A percentile compares a stretch with the other conserved stretches of the same genome.
Evolutionary conservation across 2,797 vertebrate species (phyloP).

Genomic region (Enteromius trimaculatus): DNA sequence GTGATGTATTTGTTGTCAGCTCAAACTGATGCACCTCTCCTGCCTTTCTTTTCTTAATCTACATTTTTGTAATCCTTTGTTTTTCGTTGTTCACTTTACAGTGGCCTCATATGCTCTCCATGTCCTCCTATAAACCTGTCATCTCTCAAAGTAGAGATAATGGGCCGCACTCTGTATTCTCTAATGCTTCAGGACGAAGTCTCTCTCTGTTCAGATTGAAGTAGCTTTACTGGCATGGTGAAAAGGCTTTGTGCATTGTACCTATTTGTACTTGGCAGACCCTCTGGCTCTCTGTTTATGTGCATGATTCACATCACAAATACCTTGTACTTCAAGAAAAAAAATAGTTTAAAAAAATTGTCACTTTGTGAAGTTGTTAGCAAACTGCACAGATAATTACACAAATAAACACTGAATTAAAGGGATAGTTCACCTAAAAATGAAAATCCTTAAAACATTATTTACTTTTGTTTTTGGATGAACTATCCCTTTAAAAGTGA

Average conservation of each 20-base stretch:
- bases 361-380: neutral
- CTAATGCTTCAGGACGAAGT: conserved; percentile 39
- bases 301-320: neutral
- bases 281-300: neutral
- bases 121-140: conserved; percentile 16
- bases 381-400: neutral
- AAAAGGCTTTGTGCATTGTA: neutral
- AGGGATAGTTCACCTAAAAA: too few species aligned
- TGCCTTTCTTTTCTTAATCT: conserved; percentile 24
- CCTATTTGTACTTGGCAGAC: neutral
- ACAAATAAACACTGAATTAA: neutral
- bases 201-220: neutral
- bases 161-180: conserved; percentile 20
- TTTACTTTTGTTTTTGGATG: too few species aligned
- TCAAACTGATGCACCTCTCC: neutral
- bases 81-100: conserved; percentile 1
- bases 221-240: neutral
- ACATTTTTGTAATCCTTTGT: conserved; percentile 5
- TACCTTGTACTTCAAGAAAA: neutral
- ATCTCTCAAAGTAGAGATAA: conserved; percentile 35
- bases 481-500: neutral
- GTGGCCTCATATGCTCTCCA: conserved; percentile 12
- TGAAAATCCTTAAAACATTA: too few species aligned
- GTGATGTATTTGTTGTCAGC: conserved; percentile 8
- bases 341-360: neutral